Conservation (phyloP, 2,888 invertebrate species). For the Xestia sexstrigata region DNA sequence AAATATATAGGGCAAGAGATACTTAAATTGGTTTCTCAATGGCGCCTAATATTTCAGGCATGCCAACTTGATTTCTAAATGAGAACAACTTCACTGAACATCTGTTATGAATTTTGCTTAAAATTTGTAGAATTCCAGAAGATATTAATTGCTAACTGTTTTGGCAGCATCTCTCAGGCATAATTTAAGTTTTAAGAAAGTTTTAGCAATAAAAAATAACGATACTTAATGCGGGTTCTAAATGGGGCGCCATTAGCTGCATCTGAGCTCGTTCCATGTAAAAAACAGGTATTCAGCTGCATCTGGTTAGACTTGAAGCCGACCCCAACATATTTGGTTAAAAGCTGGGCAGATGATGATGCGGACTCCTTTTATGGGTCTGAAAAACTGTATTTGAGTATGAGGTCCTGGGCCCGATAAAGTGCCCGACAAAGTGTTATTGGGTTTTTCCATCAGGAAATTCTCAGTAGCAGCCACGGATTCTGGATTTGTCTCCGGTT, state of each 20-base stretch:
- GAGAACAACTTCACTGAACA: slow-evolving; percentile 42
- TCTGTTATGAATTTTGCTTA: slow-evolving; percentile 36
- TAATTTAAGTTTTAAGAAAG: background rate
- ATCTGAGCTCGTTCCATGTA: background rate
- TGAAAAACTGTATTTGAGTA: too few species aligned
- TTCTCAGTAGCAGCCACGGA: too few species aligned
- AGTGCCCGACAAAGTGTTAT: too few species aligned
- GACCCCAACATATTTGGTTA: background rate
- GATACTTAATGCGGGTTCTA: background rate
- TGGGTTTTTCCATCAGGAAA: too few species aligned
- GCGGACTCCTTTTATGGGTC: too few species aligned
- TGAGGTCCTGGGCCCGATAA: too few species aligned
- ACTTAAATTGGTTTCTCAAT: slow-evolving; percentile 44
- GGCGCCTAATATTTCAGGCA: slow-evolving; percentile 40
- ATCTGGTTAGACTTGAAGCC: background rate
- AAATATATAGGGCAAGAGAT: slow-evolving; percentile 19
- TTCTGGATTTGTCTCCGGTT: too few species aligned
- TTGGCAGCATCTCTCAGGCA: background rate
- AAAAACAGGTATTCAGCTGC: background rate
- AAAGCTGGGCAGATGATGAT: background rate
- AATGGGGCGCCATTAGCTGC: background rate
- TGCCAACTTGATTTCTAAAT: slow-evolving; percentile 40
- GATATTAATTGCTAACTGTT: slow-evolving; percentile 28
- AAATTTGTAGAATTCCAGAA: slow-evolving; percentile 35
- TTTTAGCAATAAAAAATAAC: background rate